Conservation (phyloP, 2,113 vertebrate species). For the Rhodinocichla rosea region DNA sequence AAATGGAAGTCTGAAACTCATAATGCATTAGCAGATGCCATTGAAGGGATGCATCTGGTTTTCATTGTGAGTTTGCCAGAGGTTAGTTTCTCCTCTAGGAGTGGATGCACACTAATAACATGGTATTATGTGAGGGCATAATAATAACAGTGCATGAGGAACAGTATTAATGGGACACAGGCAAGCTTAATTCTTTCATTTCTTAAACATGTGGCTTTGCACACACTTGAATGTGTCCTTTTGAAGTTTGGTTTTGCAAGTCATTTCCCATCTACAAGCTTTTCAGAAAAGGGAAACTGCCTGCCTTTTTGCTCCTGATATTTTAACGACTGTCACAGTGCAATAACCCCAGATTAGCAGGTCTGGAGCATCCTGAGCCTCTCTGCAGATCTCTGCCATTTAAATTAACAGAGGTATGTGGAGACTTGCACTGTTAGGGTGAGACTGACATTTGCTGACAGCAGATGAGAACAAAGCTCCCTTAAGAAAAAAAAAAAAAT, state of each 20-base stretch:
- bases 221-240: neutral
- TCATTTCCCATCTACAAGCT: neutral
- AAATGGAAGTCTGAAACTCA: slow-evolving; percentile 18
- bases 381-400: neutral
- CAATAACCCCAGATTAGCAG: neutral
- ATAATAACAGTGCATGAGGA: neutral
- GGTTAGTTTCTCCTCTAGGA: slow-evolving; percentile 17
- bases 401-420: neutral
- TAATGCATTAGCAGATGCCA: neutral
- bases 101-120: neutral
- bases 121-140: neutral
- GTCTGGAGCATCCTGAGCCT: neutral
- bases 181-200: neutral
- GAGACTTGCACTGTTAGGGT: neutral
- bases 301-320: neutral
- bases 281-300: neutral
- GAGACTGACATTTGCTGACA: neutral
- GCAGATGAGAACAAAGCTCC: neutral
- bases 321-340: neutral
- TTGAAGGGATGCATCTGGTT: slow-evolving; percentile 32
- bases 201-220: neutral
- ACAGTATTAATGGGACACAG: neutral
- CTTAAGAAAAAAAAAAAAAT: neutral
- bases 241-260: neutral
- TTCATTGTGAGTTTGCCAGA: slow-evolving; percentile 17